These are phyloP conservation scores for Kradibia gibbosae DNA, from an alignment of 1,140 invertebrate species.

Conservation along the genomic window DNA sequence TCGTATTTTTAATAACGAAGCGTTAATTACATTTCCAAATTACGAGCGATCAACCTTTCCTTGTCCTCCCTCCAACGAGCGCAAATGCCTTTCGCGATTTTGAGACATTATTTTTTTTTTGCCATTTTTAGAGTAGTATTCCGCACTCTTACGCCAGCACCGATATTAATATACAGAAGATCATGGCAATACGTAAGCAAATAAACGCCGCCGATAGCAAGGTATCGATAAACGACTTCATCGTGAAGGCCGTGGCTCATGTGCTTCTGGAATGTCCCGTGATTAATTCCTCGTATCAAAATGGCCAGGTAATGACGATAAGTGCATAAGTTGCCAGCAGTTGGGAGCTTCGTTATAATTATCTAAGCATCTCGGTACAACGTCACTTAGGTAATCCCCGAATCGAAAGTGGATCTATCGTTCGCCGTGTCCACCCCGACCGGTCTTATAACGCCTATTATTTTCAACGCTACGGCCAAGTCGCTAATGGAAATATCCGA, in stretches of 20 bases:
- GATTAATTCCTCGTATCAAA: constrained; percentile 79
- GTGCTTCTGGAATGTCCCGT: constrained; percentile 93
- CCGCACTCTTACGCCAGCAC: constrained; percentile 97
- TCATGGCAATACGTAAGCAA: constrained; percentile 72
- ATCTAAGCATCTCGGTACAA: neutral
- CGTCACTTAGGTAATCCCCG: constrained; percentile 75
- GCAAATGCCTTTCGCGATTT: too few relatives aligned
- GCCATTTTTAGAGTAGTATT: constrained; percentile 75
- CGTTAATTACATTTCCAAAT: too few relatives aligned
- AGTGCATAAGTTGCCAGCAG: neutral
- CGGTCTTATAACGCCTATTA: constrained; percentile 98
- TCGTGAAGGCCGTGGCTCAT: constrained; percentile 94
- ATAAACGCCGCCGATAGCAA: constrained; percentile 85
- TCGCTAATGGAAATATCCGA: constrained; percentile 89
- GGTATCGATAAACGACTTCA: constrained; percentile 96
- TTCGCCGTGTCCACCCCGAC: constrained; percentile 96
- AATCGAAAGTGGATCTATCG: constrained; percentile 89
- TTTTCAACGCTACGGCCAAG: constrained; percentile 93
- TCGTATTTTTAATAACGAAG: too few relatives aligned
- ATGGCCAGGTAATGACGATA: constrained; percentile 58
- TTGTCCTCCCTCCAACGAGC: too few relatives aligned
- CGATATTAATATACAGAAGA: constrained; percentile 87
- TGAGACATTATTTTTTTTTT: constrained; percentile 25
- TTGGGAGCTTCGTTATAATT: neutral
- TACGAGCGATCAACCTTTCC: too few relatives aligned